phyloP scores from a whole-genome alignment of 1,140 invertebrate species.

The Eurosta solidaginis region DNA sequence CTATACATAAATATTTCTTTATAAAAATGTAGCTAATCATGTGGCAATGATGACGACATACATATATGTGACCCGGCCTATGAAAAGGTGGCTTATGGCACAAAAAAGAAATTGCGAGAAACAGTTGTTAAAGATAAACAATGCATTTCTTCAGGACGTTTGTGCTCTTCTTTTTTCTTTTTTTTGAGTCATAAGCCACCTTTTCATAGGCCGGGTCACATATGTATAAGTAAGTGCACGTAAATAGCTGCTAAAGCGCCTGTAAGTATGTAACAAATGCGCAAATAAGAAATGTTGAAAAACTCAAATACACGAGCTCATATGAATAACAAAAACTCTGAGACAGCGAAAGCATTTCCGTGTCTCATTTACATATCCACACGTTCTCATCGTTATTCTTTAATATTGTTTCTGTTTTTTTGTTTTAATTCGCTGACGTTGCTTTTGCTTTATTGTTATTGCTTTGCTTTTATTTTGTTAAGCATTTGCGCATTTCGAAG shows the following conservation, averaged over 20 bases:
- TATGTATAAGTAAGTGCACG: not conserved
- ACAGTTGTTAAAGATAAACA: not conserved
- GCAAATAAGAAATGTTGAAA: constrained; percentile 3
- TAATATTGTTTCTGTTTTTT: not conserved
- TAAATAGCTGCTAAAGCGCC: not conserved
- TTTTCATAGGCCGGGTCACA: too few species aligned
- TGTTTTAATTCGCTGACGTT: constrained; percentile 3
- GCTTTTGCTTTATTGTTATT: not conserved
- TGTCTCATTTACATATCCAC: not conserved
- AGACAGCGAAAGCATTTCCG: constrained; percentile 8
- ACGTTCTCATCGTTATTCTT: not conserved
- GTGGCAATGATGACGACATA: not conserved
- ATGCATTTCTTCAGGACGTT: too few species aligned
- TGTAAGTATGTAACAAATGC: not conserved
- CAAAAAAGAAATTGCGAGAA: not conserved
- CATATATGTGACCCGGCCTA: too few species aligned
- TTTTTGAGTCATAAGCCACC: too few species aligned
- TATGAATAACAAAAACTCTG: not conserved
- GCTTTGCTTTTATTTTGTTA: not conserved
- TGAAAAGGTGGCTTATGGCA: too few species aligned
- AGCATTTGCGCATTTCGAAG: not conserved
- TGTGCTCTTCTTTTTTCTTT: too few species aligned
- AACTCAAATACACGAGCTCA: not conserved
- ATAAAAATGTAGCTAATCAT: not conserved
- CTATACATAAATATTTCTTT: too few species aligned